Evolutionary conservation across 2,888 invertebrate genomes (phyloP).

Genomic region (Sicus ferrugineus): DNA sequence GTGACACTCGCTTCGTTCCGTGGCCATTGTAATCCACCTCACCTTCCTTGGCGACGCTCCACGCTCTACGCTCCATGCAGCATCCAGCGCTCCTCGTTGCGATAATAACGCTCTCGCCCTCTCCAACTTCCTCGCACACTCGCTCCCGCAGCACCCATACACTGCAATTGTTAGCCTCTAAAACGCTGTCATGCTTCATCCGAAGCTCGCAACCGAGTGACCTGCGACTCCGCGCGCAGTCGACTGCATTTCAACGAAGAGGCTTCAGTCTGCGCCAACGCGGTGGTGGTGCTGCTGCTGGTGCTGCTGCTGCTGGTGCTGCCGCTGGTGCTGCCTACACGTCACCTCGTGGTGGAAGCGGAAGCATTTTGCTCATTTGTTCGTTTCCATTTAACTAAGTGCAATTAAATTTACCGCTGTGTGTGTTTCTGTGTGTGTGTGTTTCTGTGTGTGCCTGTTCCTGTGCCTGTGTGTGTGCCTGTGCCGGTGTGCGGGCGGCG

Average conservation of each 20-base stretch:
- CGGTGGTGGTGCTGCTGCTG: background rate
- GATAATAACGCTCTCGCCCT: background rate
- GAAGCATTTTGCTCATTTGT: conserved; percentile 53
- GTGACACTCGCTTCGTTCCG: conserved; percentile 1
- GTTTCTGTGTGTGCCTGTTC: background rate
- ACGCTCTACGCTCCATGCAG: background rate
- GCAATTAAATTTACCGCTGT: conserved; percentile 46
- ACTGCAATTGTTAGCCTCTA: background rate
- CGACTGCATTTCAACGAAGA: background rate
- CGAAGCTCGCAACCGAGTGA: conserved; percentile 6
- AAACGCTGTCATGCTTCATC: conserved; percentile 4
- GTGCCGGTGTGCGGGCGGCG: background rate
- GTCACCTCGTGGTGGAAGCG: conserved; percentile 35
- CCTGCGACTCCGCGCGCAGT: background rate
- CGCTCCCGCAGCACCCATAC: background rate
- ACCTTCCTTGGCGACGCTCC: background rate
- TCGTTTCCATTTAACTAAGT: conserved; percentile 57
- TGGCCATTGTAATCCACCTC: background rate
- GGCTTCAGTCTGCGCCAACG: no score
- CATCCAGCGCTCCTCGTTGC: background rate
- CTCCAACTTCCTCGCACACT: background rate
- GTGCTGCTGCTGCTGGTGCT: conserved; percentile 4
- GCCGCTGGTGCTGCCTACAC: conserved; percentile 4
- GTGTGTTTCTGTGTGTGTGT: background rate
- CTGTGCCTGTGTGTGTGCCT: background rate